A percentile compares a stretch with the other conserved stretches of the same genome.
phyloP scores from a whole-genome alignment of 2,888 invertebrate genomes.

The Trichogramma evanescens region DNA sequence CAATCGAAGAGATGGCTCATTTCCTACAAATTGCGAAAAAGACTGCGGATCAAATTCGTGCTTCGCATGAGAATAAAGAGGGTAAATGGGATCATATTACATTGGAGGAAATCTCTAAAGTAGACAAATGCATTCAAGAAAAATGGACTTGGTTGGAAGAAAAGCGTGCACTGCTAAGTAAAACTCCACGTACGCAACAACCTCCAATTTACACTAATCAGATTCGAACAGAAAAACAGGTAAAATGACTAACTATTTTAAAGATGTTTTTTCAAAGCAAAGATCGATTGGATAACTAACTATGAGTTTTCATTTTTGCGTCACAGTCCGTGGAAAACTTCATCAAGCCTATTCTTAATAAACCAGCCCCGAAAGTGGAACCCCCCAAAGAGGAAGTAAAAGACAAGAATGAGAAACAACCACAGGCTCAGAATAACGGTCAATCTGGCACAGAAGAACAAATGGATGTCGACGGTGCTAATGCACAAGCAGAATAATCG shows the following conservation, averaged over 20 bases:
- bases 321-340: slow-evolving; percentile 51
- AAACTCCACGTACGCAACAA: slow-evolving; percentile 61
- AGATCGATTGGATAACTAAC: not conserved
- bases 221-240: slow-evolving; percentile 72
- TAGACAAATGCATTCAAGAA: slow-evolving; percentile 61
- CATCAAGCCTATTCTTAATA: slow-evolving; percentile 71
- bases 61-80: slow-evolving; percentile 49
- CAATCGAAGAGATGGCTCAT: slow-evolving; percentile 73
- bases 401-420: slow-evolving; percentile 39
- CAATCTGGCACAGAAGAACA: slow-evolving; percentile 39
- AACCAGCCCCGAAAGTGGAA: slow-evolving; percentile 80
- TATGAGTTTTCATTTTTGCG: not conserved
- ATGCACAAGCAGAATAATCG: slow-evolving; percentile 12
- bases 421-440: slow-evolving; percentile 35
- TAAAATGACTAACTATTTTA: slow-evolving; percentile 36
- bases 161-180: slow-evolving; percentile 60
- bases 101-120: slow-evolving; percentile 74
- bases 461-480: slow-evolving; percentile 45
- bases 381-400: slow-evolving; percentile 53
- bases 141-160: slow-evolving; percentile 69
- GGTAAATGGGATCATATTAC: slow-evolving; percentile 73
- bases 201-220: slow-evolving; percentile 74
- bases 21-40: slow-evolving; percentile 75
- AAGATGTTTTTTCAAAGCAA: not conserved
- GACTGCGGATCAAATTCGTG: slow-evolving; percentile 63